Percentiles rank a stretch among this genome's conserved stretches.
Evolutionary conservation across 2,113 vertebrate species (phyloP).

Genomic region (Corythoichthys intestinalis): DNA sequence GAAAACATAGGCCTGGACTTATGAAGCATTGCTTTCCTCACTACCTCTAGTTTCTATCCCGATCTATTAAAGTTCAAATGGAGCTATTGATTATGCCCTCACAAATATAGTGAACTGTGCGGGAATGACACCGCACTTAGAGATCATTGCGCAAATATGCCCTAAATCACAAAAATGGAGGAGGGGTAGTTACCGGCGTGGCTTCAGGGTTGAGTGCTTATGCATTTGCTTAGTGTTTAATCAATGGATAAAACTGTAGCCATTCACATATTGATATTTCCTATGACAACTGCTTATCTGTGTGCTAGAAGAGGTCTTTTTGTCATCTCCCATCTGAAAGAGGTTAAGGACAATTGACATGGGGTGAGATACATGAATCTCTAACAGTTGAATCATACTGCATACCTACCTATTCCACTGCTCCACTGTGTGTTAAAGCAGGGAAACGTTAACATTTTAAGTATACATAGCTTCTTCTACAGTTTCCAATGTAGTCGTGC

Average conservation of each 20-base stretch:
- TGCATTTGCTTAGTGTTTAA: slow-evolving; percentile 70
- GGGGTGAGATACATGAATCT: slow-evolving; percentile 41
- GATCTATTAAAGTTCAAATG: slow-evolving; percentile 37
- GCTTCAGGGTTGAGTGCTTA: slow-evolving; percentile 41
- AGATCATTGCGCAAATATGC: slow-evolving; percentile 66
- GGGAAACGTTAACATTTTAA: slow-evolving; percentile 37
- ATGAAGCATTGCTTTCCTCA: slow-evolving; percentile 34
- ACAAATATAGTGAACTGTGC: slow-evolving; percentile 52
- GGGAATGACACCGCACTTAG: slow-evolving; percentile 64
- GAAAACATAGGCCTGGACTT: slow-evolving; percentile 47
- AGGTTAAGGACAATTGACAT: slow-evolving; percentile 35
- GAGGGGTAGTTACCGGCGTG: slow-evolving; percentile 38
- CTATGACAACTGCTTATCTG: slow-evolving; percentile 71
- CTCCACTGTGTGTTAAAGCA: slow-evolving; percentile 32
- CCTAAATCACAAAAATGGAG: slow-evolving; percentile 66
- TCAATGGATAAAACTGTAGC: slow-evolving; percentile 73
- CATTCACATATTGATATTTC: slow-evolving; percentile 66
- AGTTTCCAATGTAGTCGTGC: slow-evolving; percentile 24
- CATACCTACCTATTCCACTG: slow-evolving; percentile 51
- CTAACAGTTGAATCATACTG: slow-evolving; percentile 42
- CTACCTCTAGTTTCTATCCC: slow-evolving; percentile 19
- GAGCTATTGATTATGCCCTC: slow-evolving; percentile 57
- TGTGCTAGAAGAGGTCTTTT: slow-evolving; percentile 56
- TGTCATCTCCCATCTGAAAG: slow-evolving; percentile 53
- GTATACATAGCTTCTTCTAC: slow-evolving; percentile 13